A percentile compares a stretch with the other conserved stretches of the same genome.
phyloP scores from a whole-genome alignment of 2,797 vertebrate genomes.

The Malurus leucopterus region DNA sequence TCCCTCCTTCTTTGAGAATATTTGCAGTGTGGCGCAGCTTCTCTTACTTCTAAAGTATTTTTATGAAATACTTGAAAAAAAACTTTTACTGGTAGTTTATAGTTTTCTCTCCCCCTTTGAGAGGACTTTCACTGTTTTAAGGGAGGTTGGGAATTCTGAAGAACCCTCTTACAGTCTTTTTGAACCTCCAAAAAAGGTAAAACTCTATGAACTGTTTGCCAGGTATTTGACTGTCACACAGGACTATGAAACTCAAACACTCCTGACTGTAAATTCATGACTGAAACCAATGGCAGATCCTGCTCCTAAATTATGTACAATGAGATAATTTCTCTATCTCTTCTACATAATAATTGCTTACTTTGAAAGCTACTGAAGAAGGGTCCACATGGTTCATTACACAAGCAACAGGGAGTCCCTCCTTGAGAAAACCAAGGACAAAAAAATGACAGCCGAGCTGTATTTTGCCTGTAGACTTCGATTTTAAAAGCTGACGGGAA shows the following conservation, averaged over 20 bases:
- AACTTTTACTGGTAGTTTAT: not conserved
- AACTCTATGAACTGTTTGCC: not conserved
- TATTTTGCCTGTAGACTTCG: not conserved
- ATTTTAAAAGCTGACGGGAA: slow-evolving; percentile 1
- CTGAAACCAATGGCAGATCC: not conserved
- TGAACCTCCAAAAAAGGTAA: not conserved
- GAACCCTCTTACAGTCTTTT: not conserved
- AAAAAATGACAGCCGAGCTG: not conserved
- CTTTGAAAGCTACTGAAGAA: not conserved
- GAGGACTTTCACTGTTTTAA: not conserved
- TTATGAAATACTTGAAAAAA: not conserved
- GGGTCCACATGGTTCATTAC: slow-evolving; percentile 13
- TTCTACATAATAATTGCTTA: not conserved
- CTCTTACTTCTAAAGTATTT: no score
- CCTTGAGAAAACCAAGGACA: not conserved
- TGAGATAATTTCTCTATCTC: not conserved
- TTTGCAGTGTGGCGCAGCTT: not conserved
- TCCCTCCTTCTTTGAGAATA: not conserved
- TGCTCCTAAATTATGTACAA: not conserved
- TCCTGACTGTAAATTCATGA: not conserved
- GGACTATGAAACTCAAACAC: not conserved
- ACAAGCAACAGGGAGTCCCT: not conserved
- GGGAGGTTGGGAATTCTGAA: not conserved
- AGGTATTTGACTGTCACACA: not conserved
- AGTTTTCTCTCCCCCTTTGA: not conserved